phyloP scores from a whole-genome alignment of 2,113 vertebrate species.

The Numenius arquata region DNA sequence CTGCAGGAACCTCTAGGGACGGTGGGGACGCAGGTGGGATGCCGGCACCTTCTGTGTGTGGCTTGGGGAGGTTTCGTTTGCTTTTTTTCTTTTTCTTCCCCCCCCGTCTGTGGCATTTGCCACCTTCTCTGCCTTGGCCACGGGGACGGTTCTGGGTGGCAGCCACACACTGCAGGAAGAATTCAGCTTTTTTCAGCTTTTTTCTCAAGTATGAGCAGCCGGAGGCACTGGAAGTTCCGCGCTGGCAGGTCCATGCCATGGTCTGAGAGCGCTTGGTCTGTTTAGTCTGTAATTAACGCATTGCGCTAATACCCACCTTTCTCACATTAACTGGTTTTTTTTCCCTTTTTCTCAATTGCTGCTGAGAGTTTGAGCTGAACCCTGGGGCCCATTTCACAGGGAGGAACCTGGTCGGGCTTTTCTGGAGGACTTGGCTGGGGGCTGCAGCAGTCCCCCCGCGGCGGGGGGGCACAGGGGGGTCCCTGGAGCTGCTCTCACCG shows the following conservation, averaged over 20 bases:
- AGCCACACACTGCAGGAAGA: background rate
- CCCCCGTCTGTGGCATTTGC: background rate
- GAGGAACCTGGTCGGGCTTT: background rate
- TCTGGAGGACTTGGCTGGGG: background rate
- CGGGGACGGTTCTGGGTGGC: background rate
- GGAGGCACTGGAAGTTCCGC: background rate
- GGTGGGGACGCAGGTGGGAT: background rate
- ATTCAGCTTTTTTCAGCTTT: background rate
- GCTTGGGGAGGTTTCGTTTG: background rate
- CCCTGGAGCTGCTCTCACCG: background rate
- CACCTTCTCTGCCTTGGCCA: background rate
- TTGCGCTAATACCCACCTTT: too few species aligned
- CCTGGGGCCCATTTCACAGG: fast-evolving
- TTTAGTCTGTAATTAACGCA: background rate
- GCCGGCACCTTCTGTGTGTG: background rate
- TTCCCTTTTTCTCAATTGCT: background rate
- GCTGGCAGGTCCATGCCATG: background rate
- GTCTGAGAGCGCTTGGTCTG: background rate
- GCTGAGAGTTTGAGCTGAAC: fast-evolving
- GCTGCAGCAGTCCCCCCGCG: background rate
- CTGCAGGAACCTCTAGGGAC: background rate
- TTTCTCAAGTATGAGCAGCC: fast-evolving
- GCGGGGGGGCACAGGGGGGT: background rate
- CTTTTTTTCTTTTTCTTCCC: background rate
- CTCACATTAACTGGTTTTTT: fast-evolving